phyloP scores from a whole-genome alignment of 2,888 invertebrate genomes.

The Euplagia quadripunctaria region DNA sequence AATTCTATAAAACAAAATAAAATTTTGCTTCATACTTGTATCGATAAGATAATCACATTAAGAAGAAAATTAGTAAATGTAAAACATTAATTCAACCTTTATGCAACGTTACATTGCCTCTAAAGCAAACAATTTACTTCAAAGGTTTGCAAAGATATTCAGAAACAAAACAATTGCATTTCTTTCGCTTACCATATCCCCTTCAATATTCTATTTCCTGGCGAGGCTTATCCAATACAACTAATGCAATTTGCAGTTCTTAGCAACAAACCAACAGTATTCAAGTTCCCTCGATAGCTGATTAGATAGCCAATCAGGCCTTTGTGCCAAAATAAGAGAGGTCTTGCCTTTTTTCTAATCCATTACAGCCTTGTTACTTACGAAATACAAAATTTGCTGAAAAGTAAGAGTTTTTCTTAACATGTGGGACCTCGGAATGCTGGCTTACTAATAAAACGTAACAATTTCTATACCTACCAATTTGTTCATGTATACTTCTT shows the following conservation, averaged over 20 bases:
- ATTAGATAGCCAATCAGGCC: conserved; percentile 47
- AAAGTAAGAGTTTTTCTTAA: conserved; percentile 7
- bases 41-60: background rate
- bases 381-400: conserved; percentile 20
- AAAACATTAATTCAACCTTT: too few species aligned
- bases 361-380: conserved; percentile 43
- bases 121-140: background rate
- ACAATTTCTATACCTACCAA: background rate
- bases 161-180: background rate
- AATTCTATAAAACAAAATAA: too few species aligned
- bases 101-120: too few species aligned
- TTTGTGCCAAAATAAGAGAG: conserved; percentile 24
- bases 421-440: conserved; percentile 9
- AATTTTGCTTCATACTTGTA: too few species aligned
- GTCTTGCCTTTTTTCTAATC: conserved; percentile 36
- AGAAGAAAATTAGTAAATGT: background rate
- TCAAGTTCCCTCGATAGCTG: conserved; percentile 26
- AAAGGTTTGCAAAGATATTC: background rate
- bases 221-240: conserved; percentile 6
- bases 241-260: conserved; percentile 33
- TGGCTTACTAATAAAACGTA: background rate
- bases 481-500: background rate
- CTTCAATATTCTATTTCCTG: conserved; percentile 4
- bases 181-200: background rate
- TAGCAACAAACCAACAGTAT: conserved; percentile 27